phyloP scores from a whole-genome alignment of 2,797 vertebrate species.

The Ispidina lecontei region DNA sequence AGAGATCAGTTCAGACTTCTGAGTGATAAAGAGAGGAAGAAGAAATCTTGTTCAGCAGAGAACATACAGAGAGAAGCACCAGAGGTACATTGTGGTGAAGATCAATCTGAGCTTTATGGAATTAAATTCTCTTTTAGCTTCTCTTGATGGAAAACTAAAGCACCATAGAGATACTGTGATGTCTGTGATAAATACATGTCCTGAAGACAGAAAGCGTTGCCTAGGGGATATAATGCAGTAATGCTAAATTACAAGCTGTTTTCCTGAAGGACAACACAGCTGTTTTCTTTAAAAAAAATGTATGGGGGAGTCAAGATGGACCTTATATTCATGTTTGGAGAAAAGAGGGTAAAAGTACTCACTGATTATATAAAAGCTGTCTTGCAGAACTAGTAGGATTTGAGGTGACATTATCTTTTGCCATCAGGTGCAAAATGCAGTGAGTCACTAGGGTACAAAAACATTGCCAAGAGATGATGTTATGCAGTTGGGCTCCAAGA shows the following conservation, averaged over 20 bases:
- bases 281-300: constrained; percentile 59
- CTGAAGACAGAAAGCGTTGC: constrained; percentile 66
- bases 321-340: constrained; percentile 30
- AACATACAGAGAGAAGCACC: constrained; percentile 1
- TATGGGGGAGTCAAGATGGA: constrained; percentile 46
- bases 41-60: constrained; percentile 27
- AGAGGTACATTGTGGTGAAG: constrained; percentile 30
- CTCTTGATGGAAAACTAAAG: constrained; percentile 44
- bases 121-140: constrained; percentile 48
- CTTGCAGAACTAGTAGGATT: constrained; percentile 39
- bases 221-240: constrained; percentile 62
- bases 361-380: constrained; percentile 37
- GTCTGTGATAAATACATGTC: constrained; percentile 57
- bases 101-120: constrained; percentile 28
- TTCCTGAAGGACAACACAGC: constrained; percentile 66
- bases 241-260: constrained; percentile 67
- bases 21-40: constrained; percentile 35
- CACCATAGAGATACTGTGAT: constrained; percentile 35
- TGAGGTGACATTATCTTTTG: constrained; percentile 43
- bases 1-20: constrained; percentile 5
- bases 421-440: constrained; percentile 36
- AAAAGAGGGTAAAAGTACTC: constrained; percentile 43
- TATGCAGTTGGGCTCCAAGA: constrained; percentile 16
- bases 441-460: constrained; percentile 31
- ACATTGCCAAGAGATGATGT: neutral